phyloP scores from a whole-genome alignment of 2,797 vertebrate genomes.

The Anniella stebbinsi region DNA sequence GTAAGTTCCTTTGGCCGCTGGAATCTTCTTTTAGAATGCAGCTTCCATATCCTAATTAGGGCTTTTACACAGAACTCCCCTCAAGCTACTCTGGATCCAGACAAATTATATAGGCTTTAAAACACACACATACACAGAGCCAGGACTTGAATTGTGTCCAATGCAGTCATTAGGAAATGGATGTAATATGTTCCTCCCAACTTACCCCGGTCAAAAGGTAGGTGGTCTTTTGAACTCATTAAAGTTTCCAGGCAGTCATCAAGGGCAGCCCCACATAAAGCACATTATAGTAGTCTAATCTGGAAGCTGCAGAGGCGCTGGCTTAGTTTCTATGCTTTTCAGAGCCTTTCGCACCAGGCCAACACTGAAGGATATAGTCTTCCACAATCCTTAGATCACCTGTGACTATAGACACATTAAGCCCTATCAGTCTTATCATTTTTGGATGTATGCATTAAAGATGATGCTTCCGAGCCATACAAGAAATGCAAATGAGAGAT shows the following conservation, averaged over 20 bases:
- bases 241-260: neutral
- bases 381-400: neutral
- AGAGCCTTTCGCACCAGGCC: neutral
- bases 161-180: too few relatives aligned
- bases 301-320: neutral
- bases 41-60: too few relatives aligned
- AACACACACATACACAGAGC: too few relatives aligned
- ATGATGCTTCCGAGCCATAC: neutral
- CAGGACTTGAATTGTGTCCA: too few relatives aligned
- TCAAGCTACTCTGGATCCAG: too few relatives aligned
- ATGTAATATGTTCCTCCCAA: too few relatives aligned
- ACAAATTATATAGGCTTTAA: too few relatives aligned
- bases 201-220: too few relatives aligned
- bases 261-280: neutral
- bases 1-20: too few relatives aligned
- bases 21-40: neutral
- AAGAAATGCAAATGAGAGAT: constrained; percentile 3
- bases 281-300: neutral
- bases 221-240: too few relatives aligned
- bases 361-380: too few relatives aligned
- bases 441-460: neutral
- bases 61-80: too few relatives aligned
- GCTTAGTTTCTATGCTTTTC: neutral
- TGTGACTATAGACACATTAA: neutral
- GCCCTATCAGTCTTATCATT: neutral